Evolutionary conservation across 2,888 invertebrate species (phyloP).

Genomic region (Eupithecia abbreviata): DNA sequence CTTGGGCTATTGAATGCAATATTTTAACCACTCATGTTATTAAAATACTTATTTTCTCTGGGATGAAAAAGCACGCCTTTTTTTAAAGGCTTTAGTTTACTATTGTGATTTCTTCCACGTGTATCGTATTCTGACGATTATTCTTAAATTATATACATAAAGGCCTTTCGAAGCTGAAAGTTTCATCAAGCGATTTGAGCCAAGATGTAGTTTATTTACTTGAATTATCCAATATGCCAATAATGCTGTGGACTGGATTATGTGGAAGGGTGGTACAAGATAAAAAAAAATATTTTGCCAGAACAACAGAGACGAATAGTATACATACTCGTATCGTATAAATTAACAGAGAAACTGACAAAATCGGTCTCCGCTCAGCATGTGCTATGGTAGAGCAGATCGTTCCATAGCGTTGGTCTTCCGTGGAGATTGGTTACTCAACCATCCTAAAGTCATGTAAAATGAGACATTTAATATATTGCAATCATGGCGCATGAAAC

Average conservation of each 20-base stretch:
- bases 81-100: conserved; percentile 25
- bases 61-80: conserved; percentile 18
- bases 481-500: no score
- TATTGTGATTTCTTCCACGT: not conserved
- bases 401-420: no score
- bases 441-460: no score
- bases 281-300: no score
- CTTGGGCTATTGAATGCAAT: conserved; percentile 55
- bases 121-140: not conserved
- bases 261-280: not conserved
- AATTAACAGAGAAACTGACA: no score
- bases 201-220: not conserved
- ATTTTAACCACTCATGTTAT: conserved; percentile 21
- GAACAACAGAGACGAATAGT: no score
- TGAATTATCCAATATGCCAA: not conserved
- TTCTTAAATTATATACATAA: not conserved
- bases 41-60: not conserved
- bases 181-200: not conserved
- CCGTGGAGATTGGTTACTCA: no score
- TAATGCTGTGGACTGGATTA: not conserved
- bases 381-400: no score
- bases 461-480: no score
- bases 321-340: no score
- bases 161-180: not conserved
- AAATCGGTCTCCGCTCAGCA: no score